Conservation (phyloP, 2,888 invertebrate species). For the Malthinus seriepunctatus region DNA sequence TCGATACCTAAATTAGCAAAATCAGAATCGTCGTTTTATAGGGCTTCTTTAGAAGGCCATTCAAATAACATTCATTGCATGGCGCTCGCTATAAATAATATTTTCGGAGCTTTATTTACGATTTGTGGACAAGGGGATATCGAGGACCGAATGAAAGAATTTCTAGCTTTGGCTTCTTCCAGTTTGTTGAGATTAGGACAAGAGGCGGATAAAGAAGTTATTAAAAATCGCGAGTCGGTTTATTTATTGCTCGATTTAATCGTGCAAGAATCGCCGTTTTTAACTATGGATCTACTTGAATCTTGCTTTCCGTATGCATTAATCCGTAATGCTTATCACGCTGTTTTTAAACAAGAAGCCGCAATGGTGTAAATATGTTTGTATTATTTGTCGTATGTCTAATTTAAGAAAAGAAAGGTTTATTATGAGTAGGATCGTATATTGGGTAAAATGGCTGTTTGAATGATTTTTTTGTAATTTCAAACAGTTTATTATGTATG, state of each 20-base stretch:
- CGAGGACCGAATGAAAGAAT: conserved; percentile 97
- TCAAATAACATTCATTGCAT: conserved; percentile 99
- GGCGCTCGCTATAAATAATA: conserved; percentile 93
- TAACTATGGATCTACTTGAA: conserved; percentile 98
- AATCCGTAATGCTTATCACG: conserved; percentile 97
- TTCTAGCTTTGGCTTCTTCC: conserved; percentile 89
- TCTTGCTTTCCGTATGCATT: conserved; percentile 99
- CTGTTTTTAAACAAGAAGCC: conserved; percentile 90
- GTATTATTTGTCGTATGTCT: no score
- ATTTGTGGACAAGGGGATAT: conserved; percentile 96
- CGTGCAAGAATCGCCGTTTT: conserved; percentile 96
- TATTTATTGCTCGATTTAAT: conserved; percentile 96
- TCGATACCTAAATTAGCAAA: conserved; percentile 94
- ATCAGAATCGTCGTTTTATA: conserved; percentile 86
- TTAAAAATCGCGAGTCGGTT: conserved; percentile 93
- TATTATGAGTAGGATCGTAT: no score
- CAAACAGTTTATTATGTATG: no score
- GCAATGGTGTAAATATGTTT: conserved; percentile 51
- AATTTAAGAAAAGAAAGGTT: no score
- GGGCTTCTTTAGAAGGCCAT: conserved; percentile 88
- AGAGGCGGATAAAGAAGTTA: conserved; percentile 93
- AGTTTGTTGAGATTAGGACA: conserved; percentile 92
- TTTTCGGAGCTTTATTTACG: conserved; percentile 95
- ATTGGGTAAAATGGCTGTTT: no score
- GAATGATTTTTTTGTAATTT: no score